Conservation (phyloP, 2,888 invertebrate species). For the Ectemnius continuus region DNA sequence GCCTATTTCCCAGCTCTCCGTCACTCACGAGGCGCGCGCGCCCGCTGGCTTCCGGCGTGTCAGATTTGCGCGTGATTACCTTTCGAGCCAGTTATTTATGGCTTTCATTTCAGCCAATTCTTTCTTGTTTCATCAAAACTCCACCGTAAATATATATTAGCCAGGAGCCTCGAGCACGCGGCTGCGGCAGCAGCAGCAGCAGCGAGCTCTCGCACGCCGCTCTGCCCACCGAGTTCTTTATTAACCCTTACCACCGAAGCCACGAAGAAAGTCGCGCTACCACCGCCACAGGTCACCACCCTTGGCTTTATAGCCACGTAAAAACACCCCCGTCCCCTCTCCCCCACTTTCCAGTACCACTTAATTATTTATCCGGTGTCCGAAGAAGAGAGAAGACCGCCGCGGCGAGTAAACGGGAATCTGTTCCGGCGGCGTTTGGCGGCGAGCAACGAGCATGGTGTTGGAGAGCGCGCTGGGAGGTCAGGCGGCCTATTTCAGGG, state of each 20-base stretch:
- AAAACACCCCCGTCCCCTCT: neutral
- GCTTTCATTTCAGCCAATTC: slow-evolving; percentile 9
- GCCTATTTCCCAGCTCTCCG: neutral
- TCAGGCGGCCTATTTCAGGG: neutral
- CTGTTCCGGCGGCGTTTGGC: neutral
- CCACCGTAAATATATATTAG: slow-evolving; percentile 3
- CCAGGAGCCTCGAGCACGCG: neutral
- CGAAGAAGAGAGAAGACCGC: neutral
- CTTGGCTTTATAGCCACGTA: neutral
- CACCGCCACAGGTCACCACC: slow-evolving; percentile 31
- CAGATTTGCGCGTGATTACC: slow-evolving; percentile 9
- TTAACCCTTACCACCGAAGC: too few relatives aligned
- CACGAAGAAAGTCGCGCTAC: neutral
- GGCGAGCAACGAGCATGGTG: slow-evolving; percentile 13
- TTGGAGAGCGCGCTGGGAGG: neutral
- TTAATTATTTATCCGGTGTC: too few relatives aligned
- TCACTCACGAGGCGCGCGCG: neutral
- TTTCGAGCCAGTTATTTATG: slow-evolving; percentile 9
- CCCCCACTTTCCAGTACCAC: too few relatives aligned
- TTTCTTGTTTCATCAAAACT: slow-evolving; percentile 10
- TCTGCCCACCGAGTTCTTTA: neutral
- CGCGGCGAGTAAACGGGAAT: slow-evolving; percentile 17
- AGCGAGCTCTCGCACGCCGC: neutral
- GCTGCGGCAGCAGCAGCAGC: too few relatives aligned
- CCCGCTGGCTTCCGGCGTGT: neutral